A percentile compares a stretch with the other conserved stretches of the same genome.
These are phyloP conservation scores for Uropsilus gracilis DNA, from an alignment of 2,113 vertebrate genomes.

Conservation along the genomic window DNA sequence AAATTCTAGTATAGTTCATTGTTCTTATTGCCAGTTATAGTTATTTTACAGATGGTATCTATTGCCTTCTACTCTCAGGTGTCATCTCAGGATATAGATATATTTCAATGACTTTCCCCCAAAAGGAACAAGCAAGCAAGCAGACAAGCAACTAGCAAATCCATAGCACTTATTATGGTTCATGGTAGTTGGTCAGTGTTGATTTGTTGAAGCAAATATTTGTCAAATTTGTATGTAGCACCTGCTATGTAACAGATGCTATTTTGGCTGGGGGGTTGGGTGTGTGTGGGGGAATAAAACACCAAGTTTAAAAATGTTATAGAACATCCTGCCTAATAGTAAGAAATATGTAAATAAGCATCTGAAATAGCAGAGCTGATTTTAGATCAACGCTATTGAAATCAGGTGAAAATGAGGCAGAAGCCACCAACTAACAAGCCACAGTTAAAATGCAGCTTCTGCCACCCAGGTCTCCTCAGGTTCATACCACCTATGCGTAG, in stretches of 20 bases:
- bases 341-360: constrained; percentile 19
- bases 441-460: too few relatives aligned
- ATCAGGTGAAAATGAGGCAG: too few relatives aligned
- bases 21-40: background rate
- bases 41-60: constrained; percentile 28
- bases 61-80: background rate
- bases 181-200: background rate
- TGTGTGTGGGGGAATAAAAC: background rate
- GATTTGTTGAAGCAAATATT: constrained; percentile 30
- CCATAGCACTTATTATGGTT: background rate
- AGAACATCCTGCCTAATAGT: background rate
- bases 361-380: constrained; percentile 6
- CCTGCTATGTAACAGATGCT: constrained; percentile 1
- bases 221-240: constrained; percentile 21
- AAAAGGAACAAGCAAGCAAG: background rate
- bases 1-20: background rate
- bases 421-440: too few relatives aligned
- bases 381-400: background rate
- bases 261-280: too few relatives aligned
- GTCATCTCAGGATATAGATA: background rate
- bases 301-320: constrained; percentile 6
- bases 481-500: too few relatives aligned
- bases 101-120: background rate
- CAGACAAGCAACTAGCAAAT: background rate
- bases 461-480: too few relatives aligned